Base-by-base conservation (phyloP, 2,797 vertebrate species). In the Dipus sagitta region DNA sequence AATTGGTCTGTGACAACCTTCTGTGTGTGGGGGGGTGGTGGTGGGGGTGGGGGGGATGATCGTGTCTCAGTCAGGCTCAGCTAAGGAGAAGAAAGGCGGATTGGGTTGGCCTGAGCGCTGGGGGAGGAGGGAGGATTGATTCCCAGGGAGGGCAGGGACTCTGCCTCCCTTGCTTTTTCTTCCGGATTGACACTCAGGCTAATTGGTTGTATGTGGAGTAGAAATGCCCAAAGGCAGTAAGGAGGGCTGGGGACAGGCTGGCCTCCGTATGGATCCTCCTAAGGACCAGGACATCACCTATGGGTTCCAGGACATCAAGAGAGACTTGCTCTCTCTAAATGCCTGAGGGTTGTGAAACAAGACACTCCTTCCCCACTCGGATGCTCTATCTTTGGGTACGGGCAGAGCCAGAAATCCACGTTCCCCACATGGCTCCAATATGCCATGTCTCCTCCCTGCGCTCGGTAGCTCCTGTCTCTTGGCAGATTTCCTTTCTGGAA, bases 1-100 rank as follows among this genome's bases (percentile, higher is more conserved):
- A 96, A 95, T 95, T 96, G 95, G 64, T 96, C 88, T 96, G 92
- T 95, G 95, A 96, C 94, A 96, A 96, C 82, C 91, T 94, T 93
- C 38, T 38, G 38, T 38, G 38, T 47, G 47, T 11, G 47, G 47
- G 47, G 47, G 47, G 47, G 47, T 38, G 38, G 38, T 38, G 38
- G 38, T 38, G 47, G 47, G 4, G 10, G 47, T 8, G 86, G 95
- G 92, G 96, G 92, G 96, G 96, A 93, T 91, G 72, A 95, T 91
- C 32, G 92, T 83, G 91, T 71, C 28, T 94, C 89, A 90, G 95
- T 94, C 89, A 90, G 95, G 90, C 87, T 94, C 84, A 1, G 28
- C 92, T 32, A 71, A 91, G 58, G 71, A 58, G 80, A 62, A 84
- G 84, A 65, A 79, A 72, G 91, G 26, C 80, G n/a, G 90, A 6